These are phyloP conservation scores for Platichthys flesus DNA, from an alignment of 2,113 vertebrate genomes.

Conservation along the genomic window DNA sequence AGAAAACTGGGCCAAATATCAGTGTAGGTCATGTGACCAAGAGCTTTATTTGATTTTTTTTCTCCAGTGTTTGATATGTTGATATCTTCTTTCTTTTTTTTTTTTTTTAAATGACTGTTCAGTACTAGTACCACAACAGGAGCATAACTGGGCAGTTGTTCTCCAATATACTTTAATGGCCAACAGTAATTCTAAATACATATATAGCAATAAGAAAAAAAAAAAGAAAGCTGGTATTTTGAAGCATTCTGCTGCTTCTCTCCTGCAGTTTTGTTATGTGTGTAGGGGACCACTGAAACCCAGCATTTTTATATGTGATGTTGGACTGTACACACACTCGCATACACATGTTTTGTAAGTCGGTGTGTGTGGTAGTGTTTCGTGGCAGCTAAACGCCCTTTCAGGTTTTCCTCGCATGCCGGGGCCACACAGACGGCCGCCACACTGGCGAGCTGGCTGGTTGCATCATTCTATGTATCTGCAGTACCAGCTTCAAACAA, in stretches of 20 bases:
- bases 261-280: constrained; percentile 54
- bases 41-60: constrained; percentile 67
- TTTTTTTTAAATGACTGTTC: constrained; percentile 31
- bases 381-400: constrained; percentile 79
- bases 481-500: constrained; percentile 43
- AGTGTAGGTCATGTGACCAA: constrained; percentile 58
- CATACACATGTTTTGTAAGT: constrained; percentile 19
- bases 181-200: constrained; percentile 42
- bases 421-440: constrained; percentile 54
- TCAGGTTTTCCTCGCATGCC: constrained; percentile 77
- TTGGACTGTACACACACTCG: constrained; percentile 56
- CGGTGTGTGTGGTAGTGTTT: constrained; percentile 65
- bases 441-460: constrained; percentile 28
- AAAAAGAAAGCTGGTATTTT: constrained; percentile 49
- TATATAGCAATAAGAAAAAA: constrained; percentile 74
- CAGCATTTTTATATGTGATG: constrained; percentile 62
- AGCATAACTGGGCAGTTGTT: constrained; percentile 39
- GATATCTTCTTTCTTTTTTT: background rate
- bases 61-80: constrained; percentile 50
- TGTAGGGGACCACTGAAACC: constrained; percentile 70
- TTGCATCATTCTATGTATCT: constrained; percentile 36
- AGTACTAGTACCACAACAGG: constrained; percentile 38
- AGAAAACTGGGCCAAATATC: constrained; percentile 69
- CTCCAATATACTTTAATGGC: constrained; percentile 23
- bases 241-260: constrained; percentile 57